A percentile compares a stretch with the other conserved stretches of the same genome.
phyloP scores from a whole-genome alignment of 2,888 invertebrate genomes.

The Drosophila suboccidentalis region DNA sequence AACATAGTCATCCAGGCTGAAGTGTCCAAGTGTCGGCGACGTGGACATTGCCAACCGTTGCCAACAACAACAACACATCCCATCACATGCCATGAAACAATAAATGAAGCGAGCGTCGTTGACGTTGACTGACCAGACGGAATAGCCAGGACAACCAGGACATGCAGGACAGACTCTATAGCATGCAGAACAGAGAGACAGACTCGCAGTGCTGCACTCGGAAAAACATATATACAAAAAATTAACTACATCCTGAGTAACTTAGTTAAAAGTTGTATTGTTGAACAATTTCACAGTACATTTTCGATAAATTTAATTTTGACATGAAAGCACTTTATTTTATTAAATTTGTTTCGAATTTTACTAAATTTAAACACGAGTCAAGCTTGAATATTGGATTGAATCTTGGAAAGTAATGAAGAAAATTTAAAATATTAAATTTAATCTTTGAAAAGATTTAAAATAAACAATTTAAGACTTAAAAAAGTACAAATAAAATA shows the following conservation, averaged over 20 bases:
- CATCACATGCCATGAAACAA: slow-evolving; percentile 51
- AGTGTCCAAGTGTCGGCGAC: slow-evolving; percentile 51
- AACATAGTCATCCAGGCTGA: slow-evolving; percentile 43
- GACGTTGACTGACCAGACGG: slow-evolving; percentile 38
- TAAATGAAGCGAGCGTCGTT: slow-evolving; percentile 60
- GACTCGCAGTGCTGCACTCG: slow-evolving; percentile 7
- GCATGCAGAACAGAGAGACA: neutral
- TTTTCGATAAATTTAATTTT: neutral
- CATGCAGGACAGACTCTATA: neutral
- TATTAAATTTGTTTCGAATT: neutral
- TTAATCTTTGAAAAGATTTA: too few relatives aligned
- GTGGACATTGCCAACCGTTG: slow-evolving; percentile 15
- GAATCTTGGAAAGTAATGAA: neutral
- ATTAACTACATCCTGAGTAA: neutral
- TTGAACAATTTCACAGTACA: neutral
- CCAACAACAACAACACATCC: slow-evolving; percentile 11
- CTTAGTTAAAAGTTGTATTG: neutral
- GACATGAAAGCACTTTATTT: neutral
- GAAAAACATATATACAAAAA: neutral
- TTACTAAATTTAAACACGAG: neutral
- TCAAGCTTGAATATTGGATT: neutral
- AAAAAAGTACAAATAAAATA: too few relatives aligned
- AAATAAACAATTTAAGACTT: too few relatives aligned
- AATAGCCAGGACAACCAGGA: slow-evolving; percentile 10
- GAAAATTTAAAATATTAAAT: too few relatives aligned